These are phyloP conservation scores for Pogona vitticeps DNA, from an alignment of 2,113 vertebrate genomes.

Conservation along the genomic window DNA sequence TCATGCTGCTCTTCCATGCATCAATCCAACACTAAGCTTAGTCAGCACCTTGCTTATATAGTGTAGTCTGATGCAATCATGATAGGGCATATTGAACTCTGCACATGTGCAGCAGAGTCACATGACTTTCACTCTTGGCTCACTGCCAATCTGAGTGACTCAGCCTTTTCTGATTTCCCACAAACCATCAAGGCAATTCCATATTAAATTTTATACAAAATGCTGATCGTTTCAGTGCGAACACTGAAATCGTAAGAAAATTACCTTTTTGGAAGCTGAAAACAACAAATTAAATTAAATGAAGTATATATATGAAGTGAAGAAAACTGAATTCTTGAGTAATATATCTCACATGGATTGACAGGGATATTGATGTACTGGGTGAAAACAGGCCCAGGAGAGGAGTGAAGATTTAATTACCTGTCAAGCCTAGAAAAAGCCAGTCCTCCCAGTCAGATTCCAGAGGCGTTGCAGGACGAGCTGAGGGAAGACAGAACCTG, in stretches of 20 bases:
- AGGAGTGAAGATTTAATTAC: slow-evolving; percentile 28
- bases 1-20: too few species aligned
- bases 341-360: not conserved
- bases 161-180: too few species aligned
- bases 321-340: not conserved
- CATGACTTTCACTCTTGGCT: too few species aligned
- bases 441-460: not conserved
- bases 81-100: too few species aligned
- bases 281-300: not conserved
- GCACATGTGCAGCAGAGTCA: too few species aligned
- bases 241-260: not conserved
- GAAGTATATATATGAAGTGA: not conserved
- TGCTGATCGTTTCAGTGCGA: not conserved
- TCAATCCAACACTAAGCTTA: too few species aligned
- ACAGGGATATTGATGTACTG: not conserved
- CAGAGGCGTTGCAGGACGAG: not conserved
- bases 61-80: too few species aligned
- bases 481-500: not conserved
- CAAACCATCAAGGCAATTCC: too few species aligned
- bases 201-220: too few species aligned
- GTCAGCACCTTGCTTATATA: too few species aligned
- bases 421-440: slow-evolving; percentile 6
- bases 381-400: not conserved
- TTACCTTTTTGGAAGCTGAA: not conserved
- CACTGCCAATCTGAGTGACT: too few species aligned